A percentile compares a stretch with the other conserved stretches of the same genome.
These are phyloP conservation scores for Nymphalis polychloros DNA, from an alignment of 2,888 invertebrate genomes.

Conservation along the genomic window DNA sequence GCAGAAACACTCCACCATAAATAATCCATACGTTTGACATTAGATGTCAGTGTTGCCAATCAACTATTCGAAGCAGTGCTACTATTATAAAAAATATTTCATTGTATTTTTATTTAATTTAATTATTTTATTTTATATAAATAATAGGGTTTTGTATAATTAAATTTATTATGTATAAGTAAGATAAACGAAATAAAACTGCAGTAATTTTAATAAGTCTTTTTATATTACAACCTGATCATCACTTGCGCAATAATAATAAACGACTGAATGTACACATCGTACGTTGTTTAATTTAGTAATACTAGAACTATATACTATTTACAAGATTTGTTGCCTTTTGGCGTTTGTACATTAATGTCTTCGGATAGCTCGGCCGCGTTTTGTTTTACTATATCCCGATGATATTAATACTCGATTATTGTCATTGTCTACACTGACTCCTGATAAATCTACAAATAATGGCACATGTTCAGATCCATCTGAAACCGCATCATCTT, in stretches of 20 bases:
- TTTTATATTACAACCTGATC: conserved; percentile 75
- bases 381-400: conserved; percentile 80
- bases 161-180: not conserved
- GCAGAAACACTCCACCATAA: conserved; percentile 56
- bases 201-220: conserved; percentile 55
- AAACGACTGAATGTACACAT: conserved; percentile 66
- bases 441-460: conserved; percentile 74
- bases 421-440: conserved; percentile 65
- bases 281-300: conserved; percentile 75
- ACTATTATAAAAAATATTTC: conserved; percentile 14
- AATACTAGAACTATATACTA: conserved; percentile 73
- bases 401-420: conserved; percentile 76
- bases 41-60: conserved; percentile 49
- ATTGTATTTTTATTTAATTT: no score
- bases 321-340: conserved; percentile 67
- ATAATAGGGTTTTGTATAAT: no score
- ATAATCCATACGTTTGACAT: conserved; percentile 75
- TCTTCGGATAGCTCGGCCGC: conserved; percentile 72
- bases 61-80: conserved; percentile 38
- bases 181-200: conserved; percentile 39
- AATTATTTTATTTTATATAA: no score
- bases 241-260: conserved; percentile 74
- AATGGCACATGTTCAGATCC: conserved; percentile 80
- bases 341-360: conserved; percentile 57
- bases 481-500: conserved; percentile 59